Evolutionary conservation across 2,797 vertebrate genomes (phyloP).

Genomic region (Phalloptychus januarius): DNA sequence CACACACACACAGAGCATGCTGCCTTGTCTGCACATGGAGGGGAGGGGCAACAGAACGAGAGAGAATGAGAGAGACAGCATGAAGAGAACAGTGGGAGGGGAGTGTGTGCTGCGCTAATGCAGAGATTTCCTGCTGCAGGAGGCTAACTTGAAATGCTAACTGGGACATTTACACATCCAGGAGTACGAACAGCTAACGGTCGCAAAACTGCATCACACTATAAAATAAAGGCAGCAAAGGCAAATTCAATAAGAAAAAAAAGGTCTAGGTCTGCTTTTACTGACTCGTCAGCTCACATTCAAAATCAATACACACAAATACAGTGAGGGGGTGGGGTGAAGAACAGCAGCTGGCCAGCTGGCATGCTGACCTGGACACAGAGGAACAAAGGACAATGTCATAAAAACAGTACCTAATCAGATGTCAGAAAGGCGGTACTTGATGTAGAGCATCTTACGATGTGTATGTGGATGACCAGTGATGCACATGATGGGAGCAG

Average conservation of each 20-base stretch:
- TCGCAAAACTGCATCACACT: constrained; percentile 11
- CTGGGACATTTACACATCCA: constrained; percentile 34
- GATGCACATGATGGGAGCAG: constrained; percentile 38
- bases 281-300: constrained; percentile 15
- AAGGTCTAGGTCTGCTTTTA: constrained; percentile 7
- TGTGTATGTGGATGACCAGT: constrained; percentile 19
- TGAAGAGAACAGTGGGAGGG: constrained; percentile 56
- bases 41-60: constrained; percentile 77
- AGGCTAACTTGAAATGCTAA: constrained; percentile 55
- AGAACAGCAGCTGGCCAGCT: constrained; percentile 56
- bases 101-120: constrained; percentile 72
- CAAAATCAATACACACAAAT: constrained; percentile 52
- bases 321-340: constrained; percentile 34
- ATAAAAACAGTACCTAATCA: constrained; percentile 38
- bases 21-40: constrained; percentile 79
- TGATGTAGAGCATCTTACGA: constrained; percentile 18
- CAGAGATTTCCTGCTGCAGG: constrained; percentile 77
- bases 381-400: constrained; percentile 33
- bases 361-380: constrained; percentile 32
- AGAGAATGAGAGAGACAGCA: constrained; percentile 42
- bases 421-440: constrained; percentile 15
- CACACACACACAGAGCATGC: constrained; percentile 55
- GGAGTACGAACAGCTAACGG: constrained; percentile 9
- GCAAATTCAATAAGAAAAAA: constrained; percentile 10
- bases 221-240: constrained; percentile 29